Evolutionary conservation across 92 coral and sea anemone species (phyloP).

Genomic region (Porites evermanni): DNA sequence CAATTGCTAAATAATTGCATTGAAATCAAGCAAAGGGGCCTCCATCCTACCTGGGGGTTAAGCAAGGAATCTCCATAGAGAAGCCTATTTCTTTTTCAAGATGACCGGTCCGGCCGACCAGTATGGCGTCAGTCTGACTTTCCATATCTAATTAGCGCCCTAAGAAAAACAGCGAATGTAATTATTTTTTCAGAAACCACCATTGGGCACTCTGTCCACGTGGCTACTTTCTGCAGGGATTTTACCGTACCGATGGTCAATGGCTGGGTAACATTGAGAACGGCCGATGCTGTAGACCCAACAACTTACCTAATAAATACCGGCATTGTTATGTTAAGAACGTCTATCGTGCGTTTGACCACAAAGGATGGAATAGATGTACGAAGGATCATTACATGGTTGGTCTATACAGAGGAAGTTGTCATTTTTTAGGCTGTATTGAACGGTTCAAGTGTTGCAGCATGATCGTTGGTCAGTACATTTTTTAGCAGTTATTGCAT

Average conservation of each 20-base stretch:
- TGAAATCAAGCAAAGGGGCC: too few species aligned
- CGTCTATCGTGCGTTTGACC: slow-evolving; percentile 57
- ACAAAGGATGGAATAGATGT: slow-evolving; percentile 75
- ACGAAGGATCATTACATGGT: slow-evolving; percentile 60
- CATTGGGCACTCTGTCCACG: slow-evolving; percentile 54
- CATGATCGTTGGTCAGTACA: slow-evolving; percentile 43
- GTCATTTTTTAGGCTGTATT: slow-evolving; percentile 56
- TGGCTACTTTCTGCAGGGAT: slow-evolving; percentile 58
- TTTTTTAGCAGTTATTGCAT: too few species aligned
- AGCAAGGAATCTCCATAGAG: too few species aligned
- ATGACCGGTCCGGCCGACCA: too few species aligned
- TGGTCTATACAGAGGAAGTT: slow-evolving; percentile 63
- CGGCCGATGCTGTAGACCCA: slow-evolving; percentile 62
- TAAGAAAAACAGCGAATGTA: too few species aligned
- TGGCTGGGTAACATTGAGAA: slow-evolving; percentile 46
- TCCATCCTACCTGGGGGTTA: too few species aligned
- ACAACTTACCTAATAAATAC: slow-evolving; percentile 33
- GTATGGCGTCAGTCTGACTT: too few species aligned
- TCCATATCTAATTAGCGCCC: too few species aligned
- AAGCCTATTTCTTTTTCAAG: too few species aligned
- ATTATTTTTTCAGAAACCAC: slow-evolving; percentile 1
- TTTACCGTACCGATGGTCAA: slow-evolving; percentile 41
- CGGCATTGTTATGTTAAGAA: slow-evolving; percentile 55
- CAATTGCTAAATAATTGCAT: too few species aligned
- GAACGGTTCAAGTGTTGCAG: slow-evolving; percentile 79